phyloP scores from a whole-genome alignment of 1,140 invertebrate species.

The Conus ventricosus region DNA sequence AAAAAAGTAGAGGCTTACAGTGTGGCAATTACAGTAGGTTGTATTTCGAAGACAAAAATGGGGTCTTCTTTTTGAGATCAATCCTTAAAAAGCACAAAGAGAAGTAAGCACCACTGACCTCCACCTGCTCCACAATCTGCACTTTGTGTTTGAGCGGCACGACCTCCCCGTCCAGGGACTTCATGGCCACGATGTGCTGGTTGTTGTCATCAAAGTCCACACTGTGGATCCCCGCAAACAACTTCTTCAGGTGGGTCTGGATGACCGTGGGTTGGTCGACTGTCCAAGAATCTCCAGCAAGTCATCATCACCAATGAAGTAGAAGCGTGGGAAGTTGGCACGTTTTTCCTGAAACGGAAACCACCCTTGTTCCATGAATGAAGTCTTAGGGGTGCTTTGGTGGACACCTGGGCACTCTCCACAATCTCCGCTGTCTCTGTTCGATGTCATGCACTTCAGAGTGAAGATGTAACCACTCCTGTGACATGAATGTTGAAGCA shows the following conservation, averaged over 20 bases:
- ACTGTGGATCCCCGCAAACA: slow-evolving; percentile 91
- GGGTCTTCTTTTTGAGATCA: too few species aligned
- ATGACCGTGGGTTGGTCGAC: slow-evolving; percentile 88
- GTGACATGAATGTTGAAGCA: too few species aligned
- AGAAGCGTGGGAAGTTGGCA: slow-evolving; percentile 93
- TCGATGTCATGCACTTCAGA: too few species aligned
- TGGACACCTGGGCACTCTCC: too few species aligned
- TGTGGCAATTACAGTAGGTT: too few species aligned
- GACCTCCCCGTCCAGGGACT: slow-evolving; percentile 89
- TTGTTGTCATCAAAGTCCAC: slow-evolving; percentile 82
- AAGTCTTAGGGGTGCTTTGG: too few species aligned
- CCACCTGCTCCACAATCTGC: slow-evolving; percentile 86
- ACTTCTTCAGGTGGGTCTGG: slow-evolving; percentile 94
- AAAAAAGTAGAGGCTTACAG: too few species aligned
- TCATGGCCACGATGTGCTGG: slow-evolving; percentile 83
- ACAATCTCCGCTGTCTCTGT: too few species aligned
- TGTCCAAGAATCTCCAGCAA: slow-evolving; percentile 94
- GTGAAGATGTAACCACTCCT: too few species aligned
- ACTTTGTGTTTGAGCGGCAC: slow-evolving; percentile 86
- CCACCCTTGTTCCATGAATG: too few species aligned
- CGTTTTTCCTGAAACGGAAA: slow-evolving; percentile 86
- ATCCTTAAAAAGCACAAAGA: too few species aligned
- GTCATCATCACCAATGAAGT: slow-evolving; percentile 98
- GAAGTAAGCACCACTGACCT: slow-evolving; percentile 77
- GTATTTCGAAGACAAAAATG: too few species aligned